Evolutionary conservation across 2,888 invertebrate species (phyloP), one percentile per base, ranked within the genome.

Genomic region (Lasioglossum malachurum): DNA sequence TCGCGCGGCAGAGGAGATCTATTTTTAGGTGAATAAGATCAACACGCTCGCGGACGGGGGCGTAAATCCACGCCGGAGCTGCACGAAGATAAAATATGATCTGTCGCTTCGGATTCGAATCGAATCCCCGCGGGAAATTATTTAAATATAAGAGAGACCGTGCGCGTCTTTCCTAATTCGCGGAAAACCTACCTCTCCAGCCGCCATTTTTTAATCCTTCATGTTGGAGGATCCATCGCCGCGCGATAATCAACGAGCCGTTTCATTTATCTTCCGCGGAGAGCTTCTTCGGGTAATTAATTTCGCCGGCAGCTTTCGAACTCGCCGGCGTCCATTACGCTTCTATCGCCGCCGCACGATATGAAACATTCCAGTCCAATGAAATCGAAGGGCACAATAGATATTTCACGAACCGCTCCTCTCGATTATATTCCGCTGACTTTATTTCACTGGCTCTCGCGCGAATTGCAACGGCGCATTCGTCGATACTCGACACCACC

Each of bases 41-140:
- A 69, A 69, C 73, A 73, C 27, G 83, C 38, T 73, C 2, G 14
- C 27, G 60, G 16, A n/a, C 31, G 38, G 12, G 27, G 71, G 19
- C 16, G 31, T 57, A 35, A 75, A 75, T 60, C 57, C 27, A 41
- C 53, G 0, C 35, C 49, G 53, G 44, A 35, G 8, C 31, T 19
- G 67, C 35, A 23, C 8, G 35, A 14, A 16, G 46, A 78, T 49
- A 64, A 85, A 53, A 75, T 49, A 75, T 31, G 74, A 82, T 69
- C 53, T 60, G 75, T 74, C 71, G 44, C n/a, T 41, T 83, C 67
- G 71, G 72, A 75, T 78, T 87, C 46, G 69, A 57, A 60, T 75
- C 69, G 75, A 80, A 78, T 31, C 31, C 87, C 78, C 87, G 10
- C 23, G 87, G 83, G 87, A 87, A 87, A 87, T 87, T 87, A 87